phyloP scores from a whole-genome alignment of 2,888 invertebrate genomes.

The Leucozona laternaria region DNA sequence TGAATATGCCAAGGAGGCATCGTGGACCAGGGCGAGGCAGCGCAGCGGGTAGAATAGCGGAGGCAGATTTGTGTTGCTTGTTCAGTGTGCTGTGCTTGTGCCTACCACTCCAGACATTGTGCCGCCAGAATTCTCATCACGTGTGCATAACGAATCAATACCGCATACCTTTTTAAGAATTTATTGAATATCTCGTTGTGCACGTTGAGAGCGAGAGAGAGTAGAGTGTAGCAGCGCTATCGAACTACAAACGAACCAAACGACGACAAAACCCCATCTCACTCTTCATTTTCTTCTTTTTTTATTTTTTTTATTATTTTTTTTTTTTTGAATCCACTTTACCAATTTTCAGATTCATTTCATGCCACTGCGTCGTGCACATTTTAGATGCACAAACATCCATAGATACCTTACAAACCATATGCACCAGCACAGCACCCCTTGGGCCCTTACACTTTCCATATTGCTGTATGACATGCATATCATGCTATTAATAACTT shows the following conservation, averaged over 20 bases:
- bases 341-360: conserved; percentile 73
- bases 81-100: conserved; percentile 31
- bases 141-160: conserved; percentile 76
- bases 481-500: conserved; percentile 72
- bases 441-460: no score
- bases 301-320: conserved; percentile 22
- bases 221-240: no score
- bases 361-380: conserved; percentile 67
- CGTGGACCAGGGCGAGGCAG: not conserved
- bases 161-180: conserved; percentile 75
- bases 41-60: not conserved
- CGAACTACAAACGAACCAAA: conserved; percentile 16
- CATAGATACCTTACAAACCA: conserved; percentile 7
- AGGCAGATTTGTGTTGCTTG: not conserved
- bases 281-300: not conserved
- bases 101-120: conserved; percentile 66
- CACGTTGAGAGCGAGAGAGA: conserved; percentile 14
- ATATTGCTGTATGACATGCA: conserved; percentile 30
- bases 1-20: conserved; percentile 31
- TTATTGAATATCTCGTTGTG: conserved; percentile 69
- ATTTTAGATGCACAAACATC: conserved; percentile 53
- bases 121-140: conserved; percentile 75
- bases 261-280: conserved; percentile 29
- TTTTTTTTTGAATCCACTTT: conserved; percentile 62
- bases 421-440: conserved; percentile 40